Percentiles rank a stretch among this genome's conserved stretches.
phyloP scores from a whole-genome alignment of 2,797 vertebrate species.

The Neoniphon sammara region DNA sequence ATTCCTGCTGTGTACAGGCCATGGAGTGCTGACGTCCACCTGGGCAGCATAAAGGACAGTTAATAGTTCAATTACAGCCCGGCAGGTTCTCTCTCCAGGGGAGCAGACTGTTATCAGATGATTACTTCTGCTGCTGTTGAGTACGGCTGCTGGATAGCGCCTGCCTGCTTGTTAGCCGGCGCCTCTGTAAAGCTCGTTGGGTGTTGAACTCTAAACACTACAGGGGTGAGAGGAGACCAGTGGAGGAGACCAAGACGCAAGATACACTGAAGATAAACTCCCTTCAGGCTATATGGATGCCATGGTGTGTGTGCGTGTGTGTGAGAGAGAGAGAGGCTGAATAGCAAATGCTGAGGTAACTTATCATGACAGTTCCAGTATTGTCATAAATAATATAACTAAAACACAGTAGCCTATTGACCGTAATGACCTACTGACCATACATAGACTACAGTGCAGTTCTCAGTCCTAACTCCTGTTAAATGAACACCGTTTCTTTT shows the following conservation, averaged over 20 bases:
- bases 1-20: background rate
- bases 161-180: constrained; percentile 23
- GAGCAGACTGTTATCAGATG: constrained; percentile 40
- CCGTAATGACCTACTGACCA: no score
- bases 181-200: background rate
- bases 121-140: constrained; percentile 44
- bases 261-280: constrained; percentile 1
- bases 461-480: constrained; percentile 8
- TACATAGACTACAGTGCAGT: background rate
- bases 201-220: background rate
- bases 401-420: no score
- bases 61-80: constrained; percentile 50
- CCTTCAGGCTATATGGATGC: no score
- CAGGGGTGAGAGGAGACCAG: constrained; percentile 5
- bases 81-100: constrained; percentile 24
- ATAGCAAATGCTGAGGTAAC: no score
- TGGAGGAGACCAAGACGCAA: background rate
- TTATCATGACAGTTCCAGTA: no score
- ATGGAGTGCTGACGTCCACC: background rate
- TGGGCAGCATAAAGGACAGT: constrained; percentile 8
- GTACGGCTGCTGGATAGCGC: constrained; percentile 17
- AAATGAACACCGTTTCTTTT: constrained; percentile 7
- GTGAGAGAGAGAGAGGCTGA: no score
- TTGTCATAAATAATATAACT: no score
- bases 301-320: no score